A percentile compares a stretch with the other conserved stretches of the same genome.
These are phyloP conservation scores for Chrysolina haemoptera DNA, from an alignment of 2,888 invertebrate species.

Conservation along the genomic window DNA sequence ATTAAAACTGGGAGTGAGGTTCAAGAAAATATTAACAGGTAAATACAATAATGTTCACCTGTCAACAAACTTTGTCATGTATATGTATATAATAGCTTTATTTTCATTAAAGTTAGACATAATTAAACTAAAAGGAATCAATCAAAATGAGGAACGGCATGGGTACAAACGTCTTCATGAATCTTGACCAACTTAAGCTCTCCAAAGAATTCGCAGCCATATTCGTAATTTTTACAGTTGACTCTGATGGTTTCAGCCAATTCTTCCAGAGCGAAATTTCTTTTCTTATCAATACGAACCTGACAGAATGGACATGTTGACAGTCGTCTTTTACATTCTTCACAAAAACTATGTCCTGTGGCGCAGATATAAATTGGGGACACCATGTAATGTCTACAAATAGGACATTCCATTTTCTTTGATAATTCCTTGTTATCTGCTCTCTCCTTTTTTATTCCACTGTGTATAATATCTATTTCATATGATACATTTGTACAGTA, in stretches of 20 bases:
- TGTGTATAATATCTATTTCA: background rate
- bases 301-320: background rate
- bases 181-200: background rate
- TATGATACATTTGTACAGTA: background rate
- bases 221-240: background rate
- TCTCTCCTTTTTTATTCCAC: background rate
- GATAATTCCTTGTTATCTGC: background rate
- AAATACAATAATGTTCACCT: too few relatives aligned
- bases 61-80: too few relatives aligned
- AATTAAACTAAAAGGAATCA: too few relatives aligned
- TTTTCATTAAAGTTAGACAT: too few relatives aligned
- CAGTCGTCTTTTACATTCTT: background rate
- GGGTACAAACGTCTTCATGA: background rate
- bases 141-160: too few relatives aligned
- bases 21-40: too few relatives aligned
- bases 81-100: too few relatives aligned
- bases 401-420: background rate
- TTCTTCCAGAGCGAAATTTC: background rate
- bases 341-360: background rate
- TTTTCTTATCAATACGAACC: background rate
- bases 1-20: too few relatives aligned
- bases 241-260: background rate
- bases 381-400: background rate
- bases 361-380: background rate
- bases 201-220: background rate